Evolutionary conservation across 2,888 invertebrate genomes (phyloP).

Genomic region (Tenodera sinensis): DNA sequence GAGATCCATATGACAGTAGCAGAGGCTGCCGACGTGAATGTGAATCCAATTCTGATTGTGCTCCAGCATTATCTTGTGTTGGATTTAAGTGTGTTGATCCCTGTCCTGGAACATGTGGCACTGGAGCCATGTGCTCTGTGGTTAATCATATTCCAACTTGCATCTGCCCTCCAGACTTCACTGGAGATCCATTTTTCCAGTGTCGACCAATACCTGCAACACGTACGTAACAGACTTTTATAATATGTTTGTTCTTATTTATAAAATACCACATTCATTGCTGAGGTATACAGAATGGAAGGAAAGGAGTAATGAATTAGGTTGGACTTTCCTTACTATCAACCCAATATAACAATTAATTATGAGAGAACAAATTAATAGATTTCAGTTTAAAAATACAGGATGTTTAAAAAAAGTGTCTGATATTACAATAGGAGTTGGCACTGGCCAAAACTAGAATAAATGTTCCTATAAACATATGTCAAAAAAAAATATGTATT

Average conservation of each 20-base stretch:
- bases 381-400: no score
- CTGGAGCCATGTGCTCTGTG: conserved; percentile 72
- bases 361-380: no score
- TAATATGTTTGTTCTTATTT: background rate
- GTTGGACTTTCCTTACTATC: no score
- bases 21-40: conserved; percentile 68
- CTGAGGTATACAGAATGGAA: background rate
- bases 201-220: conserved; percentile 29
- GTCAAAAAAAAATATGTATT: no score
- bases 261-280: conserved; percentile 33
- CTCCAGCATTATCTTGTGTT: conserved; percentile 68
- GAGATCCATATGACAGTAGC: conserved; percentile 70
- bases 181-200: conserved; percentile 76
- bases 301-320: no score
- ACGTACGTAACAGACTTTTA: conserved; percentile 5
- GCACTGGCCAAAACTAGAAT: no score
- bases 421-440: no score
- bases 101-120: conserved; percentile 79
- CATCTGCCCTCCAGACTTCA: conserved; percentile 68
- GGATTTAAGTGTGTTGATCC: conserved; percentile 82
- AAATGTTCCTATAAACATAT: no score
- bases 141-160: conserved; percentile 76
- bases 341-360: no score
- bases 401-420: no score
- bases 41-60: conserved; percentile 73